Evolutionary conservation across 1,140 invertebrate genomes (phyloP).

Genomic region (Heliconius eleuchia): DNA sequence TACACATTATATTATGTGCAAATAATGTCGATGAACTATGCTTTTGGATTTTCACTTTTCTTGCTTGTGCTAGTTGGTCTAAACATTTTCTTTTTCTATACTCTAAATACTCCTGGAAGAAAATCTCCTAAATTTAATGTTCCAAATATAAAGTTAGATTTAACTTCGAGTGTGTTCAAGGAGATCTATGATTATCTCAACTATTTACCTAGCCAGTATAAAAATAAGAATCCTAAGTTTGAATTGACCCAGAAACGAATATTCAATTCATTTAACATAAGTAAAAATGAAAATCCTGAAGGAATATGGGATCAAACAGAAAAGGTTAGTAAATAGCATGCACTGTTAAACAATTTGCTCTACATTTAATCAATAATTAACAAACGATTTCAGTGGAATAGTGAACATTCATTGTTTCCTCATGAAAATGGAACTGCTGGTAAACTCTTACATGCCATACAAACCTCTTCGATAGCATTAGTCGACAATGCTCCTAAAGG

Average conservation of each 20-base stretch:
- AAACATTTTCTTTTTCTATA: conserved; percentile 75
- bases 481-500: conserved; percentile 90
- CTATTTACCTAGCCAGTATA: conserved; percentile 65
- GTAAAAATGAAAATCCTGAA: conserved; percentile 41
- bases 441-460: conserved; percentile 86
- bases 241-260: conserved; percentile 52
- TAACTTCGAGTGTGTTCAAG: conserved; percentile 56
- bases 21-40: conserved; percentile 72
- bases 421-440: conserved; percentile 85
- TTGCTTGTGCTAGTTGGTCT: conserved; percentile 63
- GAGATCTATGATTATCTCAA: conserved; percentile 68
- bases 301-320: conserved; percentile 56
- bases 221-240: conserved; percentile 62
- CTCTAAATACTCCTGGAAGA: conserved; percentile 54
- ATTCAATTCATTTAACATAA: conserved; percentile 60
- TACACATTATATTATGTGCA: conserved; percentile 10
- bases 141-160: conserved; percentile 55
- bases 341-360: not conserved
- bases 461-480: conserved; percentile 85
- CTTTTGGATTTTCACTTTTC: conserved; percentile 69
- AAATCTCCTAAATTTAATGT: conserved; percentile 52
- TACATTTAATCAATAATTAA: conserved; percentile 24
- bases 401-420: conserved; percentile 85
- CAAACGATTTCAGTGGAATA: conserved; percentile 84
- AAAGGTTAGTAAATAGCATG: conserved; percentile 53